Evolutionary conservation across 2,113 vertebrate genomes (phyloP).

Genomic region (Chloebia gouldiae): DNA sequence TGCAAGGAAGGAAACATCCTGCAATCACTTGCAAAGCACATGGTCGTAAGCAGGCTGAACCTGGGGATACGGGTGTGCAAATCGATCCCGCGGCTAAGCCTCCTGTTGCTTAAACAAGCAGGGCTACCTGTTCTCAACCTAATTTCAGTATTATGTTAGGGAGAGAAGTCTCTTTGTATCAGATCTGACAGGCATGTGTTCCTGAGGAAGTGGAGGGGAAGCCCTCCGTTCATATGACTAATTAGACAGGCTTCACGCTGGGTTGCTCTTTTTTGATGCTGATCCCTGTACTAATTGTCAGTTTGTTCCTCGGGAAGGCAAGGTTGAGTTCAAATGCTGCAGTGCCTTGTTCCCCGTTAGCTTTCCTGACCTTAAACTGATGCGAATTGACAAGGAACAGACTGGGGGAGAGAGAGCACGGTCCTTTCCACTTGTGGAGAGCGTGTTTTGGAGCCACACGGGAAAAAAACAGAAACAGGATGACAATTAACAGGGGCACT

Average conservation of each 20-base stretch:
- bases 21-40: neutral
- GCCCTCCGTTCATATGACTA: constrained; percentile 97
- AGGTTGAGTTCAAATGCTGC: constrained; percentile 93
- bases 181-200: constrained; percentile 82
- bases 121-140: constrained; percentile 59
- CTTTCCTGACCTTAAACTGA: constrained; percentile 75
- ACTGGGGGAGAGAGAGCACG: neutral
- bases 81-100: neutral
- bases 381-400: constrained; percentile 77
- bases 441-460: neutral
- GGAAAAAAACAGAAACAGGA: neutral
- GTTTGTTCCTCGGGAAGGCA: constrained; percentile 78
- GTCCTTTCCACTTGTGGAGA: neutral
- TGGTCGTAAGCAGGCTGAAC: neutral
- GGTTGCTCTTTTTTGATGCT: constrained; percentile 92
- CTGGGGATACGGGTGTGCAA: rapidly evolving
- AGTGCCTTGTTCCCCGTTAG: constrained; percentile 68
- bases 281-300: constrained; percentile 90
- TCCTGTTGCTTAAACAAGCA: neutral
- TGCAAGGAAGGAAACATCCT: neutral
- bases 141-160: constrained; percentile 44
- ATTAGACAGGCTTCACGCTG: constrained; percentile 95
- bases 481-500: neutral
- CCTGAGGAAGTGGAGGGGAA: constrained; percentile 79
- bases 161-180: constrained; percentile 58